Evolutionary conservation across 2,113 vertebrate genomes (phyloP), one percentile per base, ranked within the genome.

Genomic region (Aviceda subcristata): DNA sequence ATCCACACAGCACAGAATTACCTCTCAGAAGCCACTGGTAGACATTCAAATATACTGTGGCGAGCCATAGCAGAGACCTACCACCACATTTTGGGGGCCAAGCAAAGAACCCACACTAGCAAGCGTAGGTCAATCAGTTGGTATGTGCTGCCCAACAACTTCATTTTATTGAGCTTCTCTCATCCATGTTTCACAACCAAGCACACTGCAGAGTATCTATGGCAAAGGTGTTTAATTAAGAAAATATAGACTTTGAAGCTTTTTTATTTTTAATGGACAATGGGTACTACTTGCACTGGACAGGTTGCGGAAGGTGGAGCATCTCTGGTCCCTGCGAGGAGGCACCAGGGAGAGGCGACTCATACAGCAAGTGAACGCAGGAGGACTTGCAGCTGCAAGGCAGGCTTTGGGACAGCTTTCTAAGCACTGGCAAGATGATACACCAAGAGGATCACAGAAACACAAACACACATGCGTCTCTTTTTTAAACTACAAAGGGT

Each of bases 1-100:
- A 62, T 17, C 32, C 80, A 55, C 55, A 17, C n/a, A 50, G 16
- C n/a, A 12, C 16, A 51, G 51, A 53, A 53, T 53, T 16, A 34
- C 36, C 55, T 46, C 55, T n/a, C 48, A 51, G 60, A 29, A 79
- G 51, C n/a, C 22, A 20, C 48, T 8, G 12, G 34, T 8, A 29
- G 19, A 45, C 3, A 5, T 10, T 23, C 15, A 9, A 24, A 7
- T 2, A 2, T 26, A 6, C 23, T 10, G 36, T 3, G 0, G 11
- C 0, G 1, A 85, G n/a, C 34, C 56, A 6, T 2, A 12, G n/a
- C 38, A 16, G 56, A 48, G 18, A 21, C 43, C 45, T 38, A 19
- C 57, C 18, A 34, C 23, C 20, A 9, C 15, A 3, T 12, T 22
- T 13, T 3, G 9, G 12, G n/a, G n/a, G 23, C 38, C 56, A 41